A percentile compares a stretch with the other conserved stretches of the same genome.
These are phyloP conservation scores for Oxyscelio sp. DNA, from an alignment of 2,888 invertebrate species.

Conservation along the genomic window DNA sequence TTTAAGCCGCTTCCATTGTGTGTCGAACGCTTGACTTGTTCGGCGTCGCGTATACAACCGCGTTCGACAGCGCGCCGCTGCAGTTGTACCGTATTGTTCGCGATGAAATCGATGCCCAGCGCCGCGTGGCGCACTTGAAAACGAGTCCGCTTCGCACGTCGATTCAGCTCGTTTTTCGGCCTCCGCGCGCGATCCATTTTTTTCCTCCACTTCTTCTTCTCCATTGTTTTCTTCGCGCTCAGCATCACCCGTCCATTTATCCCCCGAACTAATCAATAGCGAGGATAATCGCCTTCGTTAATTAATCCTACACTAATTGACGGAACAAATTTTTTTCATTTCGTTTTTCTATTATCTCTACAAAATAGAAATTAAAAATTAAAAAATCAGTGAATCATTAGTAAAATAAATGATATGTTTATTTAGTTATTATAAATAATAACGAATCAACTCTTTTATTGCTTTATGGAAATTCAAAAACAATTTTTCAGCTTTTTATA, in stretches of 20 bases:
- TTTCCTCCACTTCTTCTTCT: constrained; percentile 70
- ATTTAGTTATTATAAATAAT: no score
- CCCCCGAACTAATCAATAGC: constrained; percentile 68
- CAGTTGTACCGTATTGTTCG: constrained; percentile 82
- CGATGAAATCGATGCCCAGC: constrained; percentile 85
- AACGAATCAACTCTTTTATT: no score
- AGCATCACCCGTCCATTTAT: constrained; percentile 72
- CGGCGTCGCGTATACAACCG: constrained; percentile 79
- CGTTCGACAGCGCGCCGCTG: constrained; percentile 72
- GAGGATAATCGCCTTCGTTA: constrained; percentile 73
- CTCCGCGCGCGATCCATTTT: constrained; percentile 67
- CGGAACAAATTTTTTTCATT: constrained; percentile 50
- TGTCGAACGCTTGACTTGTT: constrained; percentile 87
- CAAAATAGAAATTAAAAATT: no score
- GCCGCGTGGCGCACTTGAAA: constrained; percentile 70
- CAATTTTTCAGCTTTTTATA: no score
- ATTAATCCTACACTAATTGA: constrained; percentile 70
- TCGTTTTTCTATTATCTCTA: no score
- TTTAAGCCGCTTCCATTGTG: constrained; percentile 88
- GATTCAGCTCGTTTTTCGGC: constrained; percentile 67
- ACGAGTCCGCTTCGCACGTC: constrained; percentile 74
- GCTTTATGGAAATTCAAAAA: no score
- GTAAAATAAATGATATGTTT: no score
- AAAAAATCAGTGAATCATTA: no score
- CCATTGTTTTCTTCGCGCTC: constrained; percentile 73